These are phyloP conservation scores for Sturmia bella DNA, from an alignment of 2,888 invertebrate genomes.

Conservation along the genomic window DNA sequence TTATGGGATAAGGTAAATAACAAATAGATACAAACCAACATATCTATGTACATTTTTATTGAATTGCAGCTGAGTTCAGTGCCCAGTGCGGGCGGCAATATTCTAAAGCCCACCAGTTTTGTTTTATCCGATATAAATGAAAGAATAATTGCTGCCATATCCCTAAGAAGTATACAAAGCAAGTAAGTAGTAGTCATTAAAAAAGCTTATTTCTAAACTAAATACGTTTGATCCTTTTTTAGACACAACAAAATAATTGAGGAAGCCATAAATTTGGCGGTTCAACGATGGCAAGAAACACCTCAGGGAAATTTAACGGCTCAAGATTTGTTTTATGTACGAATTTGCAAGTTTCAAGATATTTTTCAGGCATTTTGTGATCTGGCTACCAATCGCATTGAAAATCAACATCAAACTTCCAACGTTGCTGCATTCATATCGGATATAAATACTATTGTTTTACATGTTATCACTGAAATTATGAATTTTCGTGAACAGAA, in stretches of 20 bases:
- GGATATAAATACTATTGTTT: constrained; percentile 84
- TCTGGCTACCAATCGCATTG: constrained; percentile 84
- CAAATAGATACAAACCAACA: neutral
- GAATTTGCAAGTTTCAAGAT: constrained; percentile 86
- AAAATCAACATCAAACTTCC: constrained; percentile 84
- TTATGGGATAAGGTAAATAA: constrained; percentile 85
- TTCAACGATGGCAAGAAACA: constrained; percentile 82
- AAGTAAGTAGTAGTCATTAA: constrained; percentile 69
- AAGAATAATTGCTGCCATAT: constrained; percentile 88
- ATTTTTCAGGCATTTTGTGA: constrained; percentile 85
- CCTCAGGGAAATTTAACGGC: constrained; percentile 84
- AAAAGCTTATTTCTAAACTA: neutral
- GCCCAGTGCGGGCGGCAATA: constrained; percentile 76
- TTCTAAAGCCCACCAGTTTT: constrained; percentile 81
- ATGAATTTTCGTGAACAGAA: constrained; percentile 85
- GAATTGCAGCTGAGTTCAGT: constrained; percentile 77
- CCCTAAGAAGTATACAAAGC: constrained; percentile 86
- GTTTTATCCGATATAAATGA: constrained; percentile 89
- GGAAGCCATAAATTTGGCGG: constrained; percentile 83
- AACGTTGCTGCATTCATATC: constrained; percentile 84
- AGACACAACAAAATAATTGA: constrained; percentile 82
- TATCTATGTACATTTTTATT: neutral
- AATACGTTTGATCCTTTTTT: neutral
- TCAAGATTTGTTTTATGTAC: constrained; percentile 89
- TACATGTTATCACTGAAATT: constrained; percentile 86